These are phyloP conservation scores for Hippopotamyrus pictus DNA, from an alignment of 2,797 vertebrate genomes.

Conservation along the genomic window DNA sequence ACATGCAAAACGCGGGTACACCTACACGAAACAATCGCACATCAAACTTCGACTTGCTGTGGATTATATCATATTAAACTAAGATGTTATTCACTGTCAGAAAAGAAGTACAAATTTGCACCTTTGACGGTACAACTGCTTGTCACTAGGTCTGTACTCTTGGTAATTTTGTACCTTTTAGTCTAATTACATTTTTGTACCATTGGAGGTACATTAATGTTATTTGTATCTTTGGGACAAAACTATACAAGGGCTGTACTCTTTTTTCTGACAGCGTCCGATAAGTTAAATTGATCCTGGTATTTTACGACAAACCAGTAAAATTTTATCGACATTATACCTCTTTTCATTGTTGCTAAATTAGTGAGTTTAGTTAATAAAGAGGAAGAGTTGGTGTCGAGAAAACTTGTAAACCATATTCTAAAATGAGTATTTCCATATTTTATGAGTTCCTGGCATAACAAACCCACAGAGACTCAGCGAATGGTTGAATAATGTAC, in stretches of 20 bases:
- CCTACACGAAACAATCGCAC: not conserved
- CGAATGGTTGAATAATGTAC: not conserved
- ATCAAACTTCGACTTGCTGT: not conserved
- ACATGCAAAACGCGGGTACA: not conserved
- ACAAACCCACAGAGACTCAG: not conserved
- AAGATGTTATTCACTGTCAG: not conserved
- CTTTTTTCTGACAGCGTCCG: not conserved
- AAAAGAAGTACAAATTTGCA: not conserved
- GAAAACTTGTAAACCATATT: not conserved
- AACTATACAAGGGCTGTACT: not conserved
- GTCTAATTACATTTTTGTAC: not conserved
- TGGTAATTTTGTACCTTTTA: not conserved
- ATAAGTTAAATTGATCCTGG: not conserved
- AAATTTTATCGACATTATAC: not conserved
- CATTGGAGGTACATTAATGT: not conserved
- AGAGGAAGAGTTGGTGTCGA: not conserved
- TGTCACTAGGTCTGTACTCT: not conserved
- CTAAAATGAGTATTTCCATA: not conserved
- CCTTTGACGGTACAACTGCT: not conserved
- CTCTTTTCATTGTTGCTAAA: not conserved
- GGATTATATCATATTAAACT: not conserved
- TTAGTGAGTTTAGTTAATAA: not conserved
- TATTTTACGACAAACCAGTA: not conserved
- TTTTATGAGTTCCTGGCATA: not conserved
- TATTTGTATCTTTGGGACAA: not conserved